Percentiles rank a stretch among this genome's conserved stretches.
Evolutionary conservation across 2,888 invertebrate species (phyloP).

Genomic region (Andrena bicolor): DNA sequence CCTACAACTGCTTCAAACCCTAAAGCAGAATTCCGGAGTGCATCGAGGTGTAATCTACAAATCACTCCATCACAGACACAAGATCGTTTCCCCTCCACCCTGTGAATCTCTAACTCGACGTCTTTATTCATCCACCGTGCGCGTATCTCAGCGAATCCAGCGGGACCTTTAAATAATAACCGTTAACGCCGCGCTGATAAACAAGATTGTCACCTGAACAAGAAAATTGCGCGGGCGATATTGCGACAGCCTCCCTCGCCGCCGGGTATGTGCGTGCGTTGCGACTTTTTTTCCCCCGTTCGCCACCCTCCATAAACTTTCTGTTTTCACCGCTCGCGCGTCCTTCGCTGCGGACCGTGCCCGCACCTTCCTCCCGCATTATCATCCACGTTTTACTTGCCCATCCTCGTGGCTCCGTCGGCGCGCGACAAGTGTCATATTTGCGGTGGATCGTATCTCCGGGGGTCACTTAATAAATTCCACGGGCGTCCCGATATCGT

Average conservation of each 20-base stretch:
- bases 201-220: slow-evolving; percentile 44
- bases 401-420: not conserved
- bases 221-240: slow-evolving; percentile 45
- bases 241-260: slow-evolving; percentile 35
- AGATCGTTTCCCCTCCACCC: no score
- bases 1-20: no score
- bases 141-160: not conserved
- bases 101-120: not conserved
- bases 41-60: no score
- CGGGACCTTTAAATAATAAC: slow-evolving; percentile 30
- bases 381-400: slow-evolving; percentile 44
- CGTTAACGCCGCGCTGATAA: slow-evolving; percentile 43
- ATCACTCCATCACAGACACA: no score
- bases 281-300: slow-evolving; percentile 25
- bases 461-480: slow-evolving; percentile 45
- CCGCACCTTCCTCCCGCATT: slow-evolving; percentile 37
- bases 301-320: slow-evolving; percentile 56
- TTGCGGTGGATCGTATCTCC: slow-evolving; percentile 40
- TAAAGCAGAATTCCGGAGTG: no score
- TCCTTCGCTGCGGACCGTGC: slow-evolving; percentile 20
- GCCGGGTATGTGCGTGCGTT: not conserved
- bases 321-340: slow-evolving; percentile 50
- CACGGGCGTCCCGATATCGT: not conserved
- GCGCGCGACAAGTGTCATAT: slow-evolving; percentile 51
- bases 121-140: not conserved